Percentiles rank a stretch among this genome's conserved stretches.
phyloP scores from a whole-genome alignment of 92 coral and sea anemone species.

The Palythoa heliodiscus region DNA sequence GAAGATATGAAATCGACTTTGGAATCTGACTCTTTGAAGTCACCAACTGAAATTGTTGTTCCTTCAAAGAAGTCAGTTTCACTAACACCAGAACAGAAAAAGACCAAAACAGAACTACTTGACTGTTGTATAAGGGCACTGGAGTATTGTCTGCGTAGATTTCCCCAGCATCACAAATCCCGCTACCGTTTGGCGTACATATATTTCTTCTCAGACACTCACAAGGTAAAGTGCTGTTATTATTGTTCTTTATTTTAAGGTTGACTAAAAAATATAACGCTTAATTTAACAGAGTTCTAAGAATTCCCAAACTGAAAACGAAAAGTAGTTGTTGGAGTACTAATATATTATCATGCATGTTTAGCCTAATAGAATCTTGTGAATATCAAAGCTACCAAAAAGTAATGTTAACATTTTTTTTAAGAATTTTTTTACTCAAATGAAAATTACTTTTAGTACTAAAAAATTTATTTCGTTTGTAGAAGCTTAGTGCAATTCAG shows the following conservation, averaged over 20 bases:
- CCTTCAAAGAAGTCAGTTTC: slow-evolving; percentile 30
- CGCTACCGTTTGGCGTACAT: slow-evolving; percentile 96
- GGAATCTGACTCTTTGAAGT: slow-evolving; percentile 14
- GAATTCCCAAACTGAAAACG: too few species aligned
- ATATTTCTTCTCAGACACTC: slow-evolving; percentile 67
- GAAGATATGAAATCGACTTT: slow-evolving; percentile 30
- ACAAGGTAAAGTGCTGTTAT: slow-evolving; percentile 63
- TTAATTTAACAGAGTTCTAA: not conserved
- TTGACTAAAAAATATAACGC: too few species aligned
- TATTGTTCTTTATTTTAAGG: not conserved
- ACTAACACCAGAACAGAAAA: slow-evolving; percentile 69
- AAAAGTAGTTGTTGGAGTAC: too few species aligned
- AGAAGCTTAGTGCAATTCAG: too few species aligned
- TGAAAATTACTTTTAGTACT: too few species aligned
- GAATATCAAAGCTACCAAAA: not conserved
- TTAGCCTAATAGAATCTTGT: not conserved
- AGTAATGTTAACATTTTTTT: too few species aligned
- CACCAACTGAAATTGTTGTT: slow-evolving; percentile 23
- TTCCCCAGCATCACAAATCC: slow-evolving; percentile 98
- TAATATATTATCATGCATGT: too few species aligned
- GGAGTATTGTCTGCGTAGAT: slow-evolving; percentile 86
- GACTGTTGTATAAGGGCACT: slow-evolving; percentile 81
- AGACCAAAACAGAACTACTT: slow-evolving; percentile 66
- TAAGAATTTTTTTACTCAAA: too few species aligned
- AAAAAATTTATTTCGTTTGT: too few species aligned